Percentiles rank a stretch among this genome's conserved stretches.
Evolutionary conservation across 2,113 vertebrate genomes (phyloP).

Genomic region (Hemichromis elongatus): DNA sequence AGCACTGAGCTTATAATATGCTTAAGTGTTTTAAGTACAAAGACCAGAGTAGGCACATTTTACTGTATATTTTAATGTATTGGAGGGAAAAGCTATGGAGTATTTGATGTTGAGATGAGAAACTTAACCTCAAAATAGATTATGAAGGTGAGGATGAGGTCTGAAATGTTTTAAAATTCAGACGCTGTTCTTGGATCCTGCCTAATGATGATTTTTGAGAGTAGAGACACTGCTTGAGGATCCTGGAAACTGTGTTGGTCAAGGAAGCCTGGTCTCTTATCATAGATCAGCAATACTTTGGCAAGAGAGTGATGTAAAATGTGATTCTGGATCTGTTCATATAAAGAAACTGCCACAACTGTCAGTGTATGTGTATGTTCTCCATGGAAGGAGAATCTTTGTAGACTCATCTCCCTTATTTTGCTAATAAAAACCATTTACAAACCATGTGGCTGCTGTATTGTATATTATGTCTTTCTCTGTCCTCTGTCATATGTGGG

Average conservation of each 20-base stretch:
- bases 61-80: conserved; percentile 63
- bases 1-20: conserved; percentile 20
- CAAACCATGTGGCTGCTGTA: conserved; percentile 29
- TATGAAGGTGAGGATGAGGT: background rate
- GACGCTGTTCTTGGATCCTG: background rate
- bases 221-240: background rate
- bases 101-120: background rate
- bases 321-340: conserved; percentile 30
- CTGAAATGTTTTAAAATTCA: background rate
- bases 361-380: conserved; percentile 63
- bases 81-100: background rate
- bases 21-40: conserved; percentile 29
- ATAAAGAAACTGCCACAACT: conserved; percentile 69
- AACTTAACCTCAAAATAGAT: background rate
- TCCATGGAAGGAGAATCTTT: conserved; percentile 67
- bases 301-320: conserved; percentile 6
- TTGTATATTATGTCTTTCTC: background rate
- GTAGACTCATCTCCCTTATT: conserved; percentile 79
- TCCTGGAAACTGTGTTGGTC: background rate
- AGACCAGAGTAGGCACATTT: conserved; percentile 47
- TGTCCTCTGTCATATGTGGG: background rate
- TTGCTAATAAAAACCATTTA: conserved; percentile 80
- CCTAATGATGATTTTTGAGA: background rate
- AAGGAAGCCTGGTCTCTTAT: conserved; percentile 10
- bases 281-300: conserved; percentile 23